Evolutionary conservation across 2,888 invertebrate genomes (phyloP), one percentile per base, ranked within the genome.

Genomic region (Gymnosoma rotundatum): DNA sequence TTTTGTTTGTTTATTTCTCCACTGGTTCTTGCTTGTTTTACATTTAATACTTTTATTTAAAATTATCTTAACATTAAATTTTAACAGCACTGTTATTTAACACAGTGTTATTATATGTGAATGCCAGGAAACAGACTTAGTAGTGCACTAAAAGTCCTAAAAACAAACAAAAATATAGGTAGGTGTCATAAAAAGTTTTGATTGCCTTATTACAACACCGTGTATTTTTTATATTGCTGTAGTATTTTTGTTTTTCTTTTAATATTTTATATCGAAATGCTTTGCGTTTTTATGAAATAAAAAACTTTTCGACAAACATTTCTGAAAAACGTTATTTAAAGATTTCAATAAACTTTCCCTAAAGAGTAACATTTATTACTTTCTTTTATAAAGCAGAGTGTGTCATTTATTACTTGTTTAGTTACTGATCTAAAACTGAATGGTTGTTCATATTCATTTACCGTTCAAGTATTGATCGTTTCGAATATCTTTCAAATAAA

Each of bases 1-100:
- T 54, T 25, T 52, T 42, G 20, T 66, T 75, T 64, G 67, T 69
- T 74, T 78, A 60, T 78, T 78, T 78, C n/a, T 78, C 38, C 16
- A 73, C 12, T 52, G 8, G 5, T 60, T 70, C 52, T 64, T 60
- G 14, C 64, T 64, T 70, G 52, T 61, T 52, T 20, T 42, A 42
- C 12, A 36, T 69, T 42, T 14, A 21, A 16, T 36, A 64, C 56
- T 78, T 67, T 60, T 48, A 42, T 42, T 42, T 42, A 56, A 16
- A 21, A 38, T 38, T 25, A 52, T 56, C 18, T 69, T 75, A 76
- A 66, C 63, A 81, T 58, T 45, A n/a, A 20, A 42, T 60, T 20
- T 70, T 42, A 42, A 50, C 54, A 48, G 56, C 25, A 69, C 56
- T 75, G 61, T 63, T 69, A 12, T 18, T 75, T 64, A 42, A 12